phyloP scores from a whole-genome alignment of 2,888 invertebrate genomes.

The Allophyes oxyacanthae region DNA sequence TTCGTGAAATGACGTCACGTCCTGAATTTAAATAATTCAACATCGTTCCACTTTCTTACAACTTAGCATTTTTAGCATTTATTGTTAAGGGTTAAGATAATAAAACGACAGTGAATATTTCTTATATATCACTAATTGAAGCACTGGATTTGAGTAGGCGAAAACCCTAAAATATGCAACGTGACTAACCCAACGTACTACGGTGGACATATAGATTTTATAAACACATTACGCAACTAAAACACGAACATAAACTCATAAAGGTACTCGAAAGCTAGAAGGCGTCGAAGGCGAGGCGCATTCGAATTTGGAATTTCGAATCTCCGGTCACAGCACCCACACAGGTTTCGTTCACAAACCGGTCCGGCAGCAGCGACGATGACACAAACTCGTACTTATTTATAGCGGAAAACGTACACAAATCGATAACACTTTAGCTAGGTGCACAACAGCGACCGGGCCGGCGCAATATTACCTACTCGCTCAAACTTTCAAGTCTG shows the following conservation, averaged over 20 bases:
- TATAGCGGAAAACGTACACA: constrained; percentile 86
- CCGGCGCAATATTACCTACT: constrained; percentile 64
- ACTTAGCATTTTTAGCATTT: constrained; percentile 44
- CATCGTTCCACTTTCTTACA: constrained; percentile 42
- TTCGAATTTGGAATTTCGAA: constrained; percentile 74
- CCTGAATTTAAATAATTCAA: constrained; percentile 40
- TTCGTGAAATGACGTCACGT: constrained; percentile 64
- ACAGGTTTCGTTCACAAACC: constrained; percentile 81
- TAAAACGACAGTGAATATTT: constrained; percentile 22
- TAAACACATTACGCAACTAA: constrained; percentile 77
- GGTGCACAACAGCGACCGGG: constrained; percentile 64
- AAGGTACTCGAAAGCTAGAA: constrained; percentile 63
- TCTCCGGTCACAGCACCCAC: constrained; percentile 74
- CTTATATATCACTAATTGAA: constrained; percentile 12
- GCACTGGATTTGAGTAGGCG: constrained; percentile 11
- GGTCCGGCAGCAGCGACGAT: constrained; percentile 75
- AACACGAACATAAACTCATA: constrained; percentile 63
- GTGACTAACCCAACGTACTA: constrained; percentile 58
- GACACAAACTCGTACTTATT: constrained; percentile 86
- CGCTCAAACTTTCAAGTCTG: constrained; percentile 62
- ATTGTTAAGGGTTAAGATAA: constrained; percentile 46
- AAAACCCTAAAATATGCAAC: constrained; percentile 32
- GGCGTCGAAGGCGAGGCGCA: constrained; percentile 53
- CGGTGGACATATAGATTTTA: constrained; percentile 48
- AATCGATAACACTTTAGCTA: constrained; percentile 81